Conservation (phyloP, 2,888 invertebrate species). For the Marronus borbonicus region DNA sequence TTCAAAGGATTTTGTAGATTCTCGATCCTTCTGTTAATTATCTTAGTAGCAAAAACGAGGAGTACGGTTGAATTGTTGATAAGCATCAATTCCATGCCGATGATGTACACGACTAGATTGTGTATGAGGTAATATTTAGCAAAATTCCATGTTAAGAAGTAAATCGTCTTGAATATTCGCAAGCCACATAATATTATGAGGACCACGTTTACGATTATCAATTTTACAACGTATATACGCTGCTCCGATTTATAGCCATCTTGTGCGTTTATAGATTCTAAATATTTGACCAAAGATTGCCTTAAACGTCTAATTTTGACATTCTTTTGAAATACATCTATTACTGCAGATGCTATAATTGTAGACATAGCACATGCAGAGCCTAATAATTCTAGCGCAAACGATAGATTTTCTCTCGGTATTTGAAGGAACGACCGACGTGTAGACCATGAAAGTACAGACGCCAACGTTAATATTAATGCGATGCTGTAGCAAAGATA, state of each 20-base stretch:
- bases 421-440: neutral
- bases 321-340: slow-evolving; percentile 8
- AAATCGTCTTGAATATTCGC: neutral
- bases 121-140: slow-evolving; percentile 17
- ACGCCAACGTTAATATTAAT: neutral
- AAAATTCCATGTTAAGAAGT: neutral
- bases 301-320: neutral
- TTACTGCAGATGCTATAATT: neutral
- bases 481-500: neutral
- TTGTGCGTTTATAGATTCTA: neutral
- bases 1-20: slow-evolving; percentile 3
- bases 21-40: neutral
- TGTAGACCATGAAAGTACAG: neutral
- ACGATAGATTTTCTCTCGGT: neutral
- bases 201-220: slow-evolving; percentile 18
- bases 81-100: slow-evolving; percentile 18
- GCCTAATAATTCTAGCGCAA: neutral
- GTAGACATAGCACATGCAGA: neutral
- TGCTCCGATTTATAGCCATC: slow-evolving; percentile 6
- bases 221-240: neutral
- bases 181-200: neutral
- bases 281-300: neutral
- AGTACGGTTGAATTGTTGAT: slow-evolving; percentile 18
- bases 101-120: slow-evolving; percentile 15
- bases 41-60: slow-evolving; percentile 13